phyloP scores from a whole-genome alignment of 2,888 invertebrate species.

The Acanthosepion pharaonis region DNA sequence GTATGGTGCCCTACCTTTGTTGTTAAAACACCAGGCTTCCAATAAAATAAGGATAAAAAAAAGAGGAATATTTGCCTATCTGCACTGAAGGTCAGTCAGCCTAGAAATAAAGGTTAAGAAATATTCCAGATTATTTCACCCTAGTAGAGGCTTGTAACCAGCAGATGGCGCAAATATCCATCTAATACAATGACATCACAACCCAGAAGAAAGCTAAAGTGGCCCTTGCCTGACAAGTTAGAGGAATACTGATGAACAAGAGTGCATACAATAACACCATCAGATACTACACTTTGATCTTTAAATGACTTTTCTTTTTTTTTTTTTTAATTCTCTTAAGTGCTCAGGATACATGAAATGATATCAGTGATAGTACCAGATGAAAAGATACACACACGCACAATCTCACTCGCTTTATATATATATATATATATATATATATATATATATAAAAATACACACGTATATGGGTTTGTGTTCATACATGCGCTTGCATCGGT shows the following conservation, averaged over 20 bases:
- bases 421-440: not conserved
- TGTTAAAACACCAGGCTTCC: not conserved
- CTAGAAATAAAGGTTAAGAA: constrained; percentile 44
- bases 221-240: constrained; percentile 33
- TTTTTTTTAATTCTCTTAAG: not conserved
- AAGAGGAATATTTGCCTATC: not conserved
- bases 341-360: not conserved
- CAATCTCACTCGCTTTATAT: not conserved
- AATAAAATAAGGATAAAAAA: constrained; percentile 25
- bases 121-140: constrained; percentile 46
- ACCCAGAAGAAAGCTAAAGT: not conserved
- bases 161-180: constrained; percentile 46
- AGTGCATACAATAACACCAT: not conserved
- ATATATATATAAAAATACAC: not conserved
- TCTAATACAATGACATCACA: constrained; percentile 42
- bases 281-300: constrained; percentile 21
- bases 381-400: not conserved
- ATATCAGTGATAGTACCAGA: not conserved
- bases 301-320: not conserved
- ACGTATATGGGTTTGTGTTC: not conserved
- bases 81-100: constrained; percentile 40
- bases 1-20: constrained; percentile 21
- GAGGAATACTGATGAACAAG: not conserved
- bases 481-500: not conserved
- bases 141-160: constrained; percentile 37